These are phyloP conservation scores for Helarctos malayanus DNA, from an alignment of 2,797 vertebrate genomes.

Conservation along the genomic window DNA sequence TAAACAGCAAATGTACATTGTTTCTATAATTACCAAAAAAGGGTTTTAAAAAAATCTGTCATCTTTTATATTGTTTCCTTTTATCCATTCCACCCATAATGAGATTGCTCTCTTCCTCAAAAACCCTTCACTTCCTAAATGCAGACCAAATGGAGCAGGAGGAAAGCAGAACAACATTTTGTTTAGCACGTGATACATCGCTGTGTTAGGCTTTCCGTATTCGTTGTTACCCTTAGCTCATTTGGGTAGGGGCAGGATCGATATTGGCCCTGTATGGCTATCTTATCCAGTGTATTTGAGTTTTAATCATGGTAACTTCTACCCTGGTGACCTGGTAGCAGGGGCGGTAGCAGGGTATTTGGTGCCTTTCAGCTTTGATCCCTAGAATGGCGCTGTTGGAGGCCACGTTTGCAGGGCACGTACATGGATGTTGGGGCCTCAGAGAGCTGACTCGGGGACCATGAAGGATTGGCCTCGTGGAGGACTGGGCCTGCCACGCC, in stretches of 20 bases:
- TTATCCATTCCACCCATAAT: background rate
- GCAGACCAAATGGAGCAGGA: background rate
- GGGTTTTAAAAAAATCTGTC: background rate
- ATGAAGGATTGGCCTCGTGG: accelerated
- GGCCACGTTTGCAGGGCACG: background rate
- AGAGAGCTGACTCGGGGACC: background rate
- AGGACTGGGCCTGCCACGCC: background rate
- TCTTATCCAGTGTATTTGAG: background rate
- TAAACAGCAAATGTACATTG: background rate
- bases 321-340: background rate
- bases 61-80: background rate
- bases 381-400: background rate
- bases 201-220: background rate
- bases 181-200: background rate
- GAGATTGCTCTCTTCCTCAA: background rate
- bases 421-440: background rate
- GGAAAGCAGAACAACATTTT: background rate
- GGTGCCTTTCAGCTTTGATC: background rate
- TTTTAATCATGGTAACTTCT: slow-evolving; percentile 3
- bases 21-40: slow-evolving; percentile 1
- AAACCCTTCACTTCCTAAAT: background rate
- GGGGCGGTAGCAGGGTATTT: background rate
- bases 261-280: background rate
- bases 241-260: background rate
- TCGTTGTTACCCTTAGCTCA: background rate